These are phyloP conservation scores for Biston stratarius DNA, from an alignment of 2,888 invertebrate species.

Conservation along the genomic window DNA sequence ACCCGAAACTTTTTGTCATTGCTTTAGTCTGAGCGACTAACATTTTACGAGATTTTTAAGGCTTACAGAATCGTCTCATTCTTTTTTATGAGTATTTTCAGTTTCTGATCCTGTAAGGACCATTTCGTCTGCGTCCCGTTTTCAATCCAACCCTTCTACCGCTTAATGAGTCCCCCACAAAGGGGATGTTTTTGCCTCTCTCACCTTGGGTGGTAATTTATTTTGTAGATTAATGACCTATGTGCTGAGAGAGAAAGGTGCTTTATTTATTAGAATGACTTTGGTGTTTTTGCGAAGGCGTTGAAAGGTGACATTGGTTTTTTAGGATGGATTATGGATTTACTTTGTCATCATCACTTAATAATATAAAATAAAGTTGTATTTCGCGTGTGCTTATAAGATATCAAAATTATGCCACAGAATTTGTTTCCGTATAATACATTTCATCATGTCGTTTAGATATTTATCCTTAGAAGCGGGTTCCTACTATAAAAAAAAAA, in stretches of 20 bases:
- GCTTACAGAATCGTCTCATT: neutral
- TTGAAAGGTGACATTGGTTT: slow-evolving; percentile 12
- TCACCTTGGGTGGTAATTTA: slow-evolving; percentile 35
- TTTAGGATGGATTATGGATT: neutral
- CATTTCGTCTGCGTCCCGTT: neutral
- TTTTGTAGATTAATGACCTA: slow-evolving; percentile 39
- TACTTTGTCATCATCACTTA: neutral
- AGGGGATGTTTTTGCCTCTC: slow-evolving; percentile 15
- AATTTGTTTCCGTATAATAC: too few relatives aligned
- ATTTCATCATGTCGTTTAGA: too few relatives aligned
- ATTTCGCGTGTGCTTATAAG: too few relatives aligned
- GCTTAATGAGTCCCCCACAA: slow-evolving; percentile 16
- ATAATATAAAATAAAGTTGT: too few relatives aligned
- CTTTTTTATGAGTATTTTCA: neutral
- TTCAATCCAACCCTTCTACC: slow-evolving; percentile 15
- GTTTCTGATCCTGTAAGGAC: neutral
- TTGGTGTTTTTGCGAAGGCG: slow-evolving; percentile 7
- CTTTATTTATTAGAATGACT: slow-evolving; percentile 21
- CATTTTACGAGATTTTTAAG: too few relatives aligned
- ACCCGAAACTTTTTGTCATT: too few relatives aligned
- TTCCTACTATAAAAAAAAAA: too few relatives aligned
- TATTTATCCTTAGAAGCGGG: too few relatives aligned
- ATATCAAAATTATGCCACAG: too few relatives aligned
- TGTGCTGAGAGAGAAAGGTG: slow-evolving; percentile 8
- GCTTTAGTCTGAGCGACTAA: too few relatives aligned